Evolutionary conservation across 1,140 invertebrate species (phyloP), one percentile per base, ranked within the genome.

Genomic region (Trichonephila inaurata): DNA sequence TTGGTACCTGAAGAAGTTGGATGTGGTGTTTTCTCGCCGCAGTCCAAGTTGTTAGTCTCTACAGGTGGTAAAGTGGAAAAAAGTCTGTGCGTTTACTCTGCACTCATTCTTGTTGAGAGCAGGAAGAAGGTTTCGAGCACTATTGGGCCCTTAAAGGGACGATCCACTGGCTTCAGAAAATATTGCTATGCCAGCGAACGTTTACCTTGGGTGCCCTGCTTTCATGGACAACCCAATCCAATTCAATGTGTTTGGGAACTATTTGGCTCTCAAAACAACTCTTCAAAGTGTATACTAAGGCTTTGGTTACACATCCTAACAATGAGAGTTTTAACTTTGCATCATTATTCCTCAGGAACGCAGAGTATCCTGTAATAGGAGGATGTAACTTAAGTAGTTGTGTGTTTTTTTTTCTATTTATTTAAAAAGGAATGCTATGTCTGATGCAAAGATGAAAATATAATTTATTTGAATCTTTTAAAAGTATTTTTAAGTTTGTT

Each of bases 21-120:
- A 92, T 92, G 91, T 66, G 82, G 82, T 92, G 91, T 92, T 92
- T 92, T 92, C 91, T 87, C 91, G 91, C 91, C 58, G 91, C 61
- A 58, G 62, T 44, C 91, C 33, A 69, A 92, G 91, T 87, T 87
- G 91, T 92, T 92, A 86, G 91, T 51, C 91, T 92, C 91, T 72
- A 83, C 91, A 87, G 91, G 91, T 87, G 91, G 91, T 92, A 92
- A 85, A 92, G 82, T 92, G 91, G 91, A 72, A 60, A 92, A 92
- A 77, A 51, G 81, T 66, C 61, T 66, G 24, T 62, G 44, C 82
- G 91, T 92, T 92, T 92, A 61, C 91, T 92, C 91, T 92, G 91
- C 91, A 87, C 91, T 92, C 66, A 72, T 87, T 92, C 91, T 72
- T 87, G 44, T 87, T 10, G 61, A 92, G 91, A 64, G 82, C 89